Percentiles rank a stretch among this genome's conserved stretches.
phyloP scores from a whole-genome alignment of 1,140 invertebrate species.

The Brachionus sp. region DNA sequence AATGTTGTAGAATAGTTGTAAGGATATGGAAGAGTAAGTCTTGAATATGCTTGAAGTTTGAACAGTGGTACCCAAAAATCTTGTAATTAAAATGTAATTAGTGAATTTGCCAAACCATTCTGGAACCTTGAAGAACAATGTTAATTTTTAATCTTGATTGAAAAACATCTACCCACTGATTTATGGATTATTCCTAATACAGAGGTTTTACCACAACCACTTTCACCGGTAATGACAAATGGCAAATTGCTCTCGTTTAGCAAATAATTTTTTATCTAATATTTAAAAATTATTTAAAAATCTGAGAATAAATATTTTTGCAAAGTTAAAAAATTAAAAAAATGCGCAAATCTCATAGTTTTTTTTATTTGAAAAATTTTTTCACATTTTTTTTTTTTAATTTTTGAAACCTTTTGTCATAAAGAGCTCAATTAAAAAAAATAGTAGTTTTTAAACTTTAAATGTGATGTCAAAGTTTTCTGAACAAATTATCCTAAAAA shows the following conservation, averaged over 20 bases:
- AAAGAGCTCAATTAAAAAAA: no score
- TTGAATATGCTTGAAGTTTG: constrained; percentile 47
- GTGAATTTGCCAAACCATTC: background rate
- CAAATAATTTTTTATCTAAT: constrained; percentile 70
- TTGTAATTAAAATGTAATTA: constrained; percentile 49
- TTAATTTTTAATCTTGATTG: background rate
- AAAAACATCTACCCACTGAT: background rate
- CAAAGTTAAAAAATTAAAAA: no score
- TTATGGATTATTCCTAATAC: constrained; percentile 64
- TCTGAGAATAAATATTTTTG: background rate
- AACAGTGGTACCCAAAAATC: constrained; percentile 53
- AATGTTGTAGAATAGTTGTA: constrained; percentile 24
- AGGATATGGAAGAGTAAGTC: background rate
- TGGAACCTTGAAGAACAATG: background rate
- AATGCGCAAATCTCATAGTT: no score
- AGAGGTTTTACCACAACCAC: constrained; percentile 95
- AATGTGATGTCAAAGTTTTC: no score
- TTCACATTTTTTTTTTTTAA: no score
- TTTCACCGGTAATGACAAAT: constrained; percentile 85
- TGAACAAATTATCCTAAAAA: no score
- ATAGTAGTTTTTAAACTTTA: no score
- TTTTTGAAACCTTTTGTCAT: no score
- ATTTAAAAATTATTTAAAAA: background rate
- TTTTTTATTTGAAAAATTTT: no score
- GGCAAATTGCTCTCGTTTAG: constrained; percentile 71